Base-by-base conservation (phyloP, 2,797 vertebrate genomes). In the Eulemur albifrons region DNA sequence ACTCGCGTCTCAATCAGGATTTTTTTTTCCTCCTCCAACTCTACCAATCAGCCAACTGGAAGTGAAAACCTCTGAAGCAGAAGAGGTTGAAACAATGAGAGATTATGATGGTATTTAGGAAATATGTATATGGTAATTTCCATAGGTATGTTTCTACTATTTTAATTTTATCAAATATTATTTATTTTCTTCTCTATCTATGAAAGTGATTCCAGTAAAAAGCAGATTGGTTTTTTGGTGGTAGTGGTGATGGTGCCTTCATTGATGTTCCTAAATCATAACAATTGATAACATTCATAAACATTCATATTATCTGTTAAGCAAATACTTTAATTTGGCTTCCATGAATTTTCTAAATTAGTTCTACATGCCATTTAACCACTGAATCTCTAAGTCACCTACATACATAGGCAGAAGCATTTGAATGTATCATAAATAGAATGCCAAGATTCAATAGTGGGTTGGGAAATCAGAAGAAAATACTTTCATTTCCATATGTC, bases 1-100 rank as follows among this genome's bases (percentile, higher is more conserved):
- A 98, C 98, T 83, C 94, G 93, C 72, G 96, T 98, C 96, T 97
- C 97, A 98, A 98, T 98, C 95, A 98, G 97, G 96, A 84, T 96
- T 92, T 91, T 87, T 96, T 96, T 93, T 92, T 95, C 38, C 48
- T 57, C 72, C 79, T 92, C 50, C 93, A 96, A 92, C 77, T 97
- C 96, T 88, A 90, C 98, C 98, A 98, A 95, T 96, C 93, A 73
- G 86, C 81, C 75, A 80, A 92, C 3, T 3, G 84, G 52, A 98
- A 96, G 96, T 97, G 90, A 98, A 96, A 98, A 72, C 54, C 88
- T 88, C 81, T 0, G 52, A 90, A 76, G 94, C 79, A 94, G 97
- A 97, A 96, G 95, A 94, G 93, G 95, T 89, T 80, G 87, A 97
- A 97, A 91, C 87, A 96, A 95, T 80, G 86, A 85, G 83, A 94